A percentile compares a stretch with the other conserved stretches of the same genome.
Conservation (phyloP, 1,140 invertebrate species). For the Drosophila bipectinata region DNA sequence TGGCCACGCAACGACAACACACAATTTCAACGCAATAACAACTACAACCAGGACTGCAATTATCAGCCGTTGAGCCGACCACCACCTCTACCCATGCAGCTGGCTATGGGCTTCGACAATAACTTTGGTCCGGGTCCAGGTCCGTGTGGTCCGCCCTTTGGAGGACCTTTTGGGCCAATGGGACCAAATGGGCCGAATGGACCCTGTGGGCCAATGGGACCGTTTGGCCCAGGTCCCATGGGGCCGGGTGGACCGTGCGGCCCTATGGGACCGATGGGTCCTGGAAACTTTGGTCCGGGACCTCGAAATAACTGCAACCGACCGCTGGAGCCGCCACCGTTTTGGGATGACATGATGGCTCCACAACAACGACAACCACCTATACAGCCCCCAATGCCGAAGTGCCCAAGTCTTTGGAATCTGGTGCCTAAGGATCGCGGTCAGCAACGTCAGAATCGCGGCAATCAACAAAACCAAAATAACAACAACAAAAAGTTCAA, state of each 20-base stretch:
- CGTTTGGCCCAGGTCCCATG: not conserved
- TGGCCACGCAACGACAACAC: constrained; percentile 27
- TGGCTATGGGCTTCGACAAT: constrained; percentile 43
- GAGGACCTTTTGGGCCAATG: constrained; percentile 17
- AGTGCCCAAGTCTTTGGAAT: constrained; percentile 69
- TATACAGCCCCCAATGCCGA: constrained; percentile 71
- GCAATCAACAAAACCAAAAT: constrained; percentile 25
- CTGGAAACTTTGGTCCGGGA: constrained; percentile 6
- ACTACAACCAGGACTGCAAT: constrained; percentile 19
- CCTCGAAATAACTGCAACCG: constrained; percentile 26
- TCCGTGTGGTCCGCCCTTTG: constrained; percentile 24
- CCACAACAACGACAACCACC: constrained; percentile 54
- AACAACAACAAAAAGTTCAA: constrained; percentile 58
- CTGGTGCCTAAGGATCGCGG: constrained; percentile 58
- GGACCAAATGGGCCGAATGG: constrained; percentile 2
- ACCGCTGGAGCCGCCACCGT: constrained; percentile 63
- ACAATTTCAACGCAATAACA: constrained; percentile 11
- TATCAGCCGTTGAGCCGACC: constrained; percentile 50
- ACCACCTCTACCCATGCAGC: constrained; percentile 60
- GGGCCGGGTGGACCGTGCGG: constrained; percentile 12
- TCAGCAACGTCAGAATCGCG: constrained; percentile 23
- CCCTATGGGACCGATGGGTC: constrained; percentile 4
- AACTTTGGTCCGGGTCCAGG: constrained; percentile 56
- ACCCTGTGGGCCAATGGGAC: constrained; percentile 1
- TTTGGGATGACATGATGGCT: constrained; percentile 76